A percentile compares a stretch with the other conserved stretches of the same genome.
Evolutionary conservation across 2,888 invertebrate genomes (phyloP).

Genomic region (Ochropacha duplaris): DNA sequence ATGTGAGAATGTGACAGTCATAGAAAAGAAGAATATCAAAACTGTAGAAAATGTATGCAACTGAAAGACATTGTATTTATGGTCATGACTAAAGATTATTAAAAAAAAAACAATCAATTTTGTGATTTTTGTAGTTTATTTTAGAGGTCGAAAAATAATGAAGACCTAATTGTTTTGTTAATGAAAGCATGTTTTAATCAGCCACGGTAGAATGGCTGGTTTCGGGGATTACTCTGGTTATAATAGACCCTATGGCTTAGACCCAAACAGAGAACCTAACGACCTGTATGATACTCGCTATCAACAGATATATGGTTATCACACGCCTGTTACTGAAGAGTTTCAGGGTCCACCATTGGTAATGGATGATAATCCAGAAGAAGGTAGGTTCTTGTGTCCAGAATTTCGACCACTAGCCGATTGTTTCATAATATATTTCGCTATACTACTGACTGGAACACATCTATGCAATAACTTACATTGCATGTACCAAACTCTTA

Average conservation of each 20-base stretch:
- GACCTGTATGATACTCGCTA: constrained; percentile 77
- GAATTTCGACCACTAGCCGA: too few relatives aligned
- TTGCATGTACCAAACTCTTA: too few relatives aligned
- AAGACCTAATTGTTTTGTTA: neutral
- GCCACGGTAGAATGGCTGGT: constrained; percentile 63
- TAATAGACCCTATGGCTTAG: constrained; percentile 72
- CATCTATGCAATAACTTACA: too few relatives aligned
- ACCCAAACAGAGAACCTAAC: constrained; percentile 71
- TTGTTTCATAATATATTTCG: too few relatives aligned
- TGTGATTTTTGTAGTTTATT: constrained; percentile 10
- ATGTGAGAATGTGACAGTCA: too few relatives aligned
- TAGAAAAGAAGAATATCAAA: too few relatives aligned
- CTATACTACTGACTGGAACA: too few relatives aligned
- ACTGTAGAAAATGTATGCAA: too few relatives aligned
- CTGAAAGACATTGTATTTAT: too few relatives aligned
- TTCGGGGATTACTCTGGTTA: constrained; percentile 73
- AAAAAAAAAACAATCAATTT: too few relatives aligned
- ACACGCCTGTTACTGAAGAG: constrained; percentile 74
- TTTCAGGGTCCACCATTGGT: constrained; percentile 77
- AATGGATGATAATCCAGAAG: constrained; percentile 73
- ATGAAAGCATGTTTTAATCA: constrained; percentile 18
- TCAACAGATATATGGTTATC: constrained; percentile 78
- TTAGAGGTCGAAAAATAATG: constrained; percentile 3
- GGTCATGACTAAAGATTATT: too few relatives aligned
- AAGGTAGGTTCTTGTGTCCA: constrained; percentile 50